A percentile compares a stretch with the other conserved stretches of the same genome.
These are phyloP conservation scores for Barbus barbus DNA, from an alignment of 2,113 vertebrate species.

Conservation along the genomic window DNA sequence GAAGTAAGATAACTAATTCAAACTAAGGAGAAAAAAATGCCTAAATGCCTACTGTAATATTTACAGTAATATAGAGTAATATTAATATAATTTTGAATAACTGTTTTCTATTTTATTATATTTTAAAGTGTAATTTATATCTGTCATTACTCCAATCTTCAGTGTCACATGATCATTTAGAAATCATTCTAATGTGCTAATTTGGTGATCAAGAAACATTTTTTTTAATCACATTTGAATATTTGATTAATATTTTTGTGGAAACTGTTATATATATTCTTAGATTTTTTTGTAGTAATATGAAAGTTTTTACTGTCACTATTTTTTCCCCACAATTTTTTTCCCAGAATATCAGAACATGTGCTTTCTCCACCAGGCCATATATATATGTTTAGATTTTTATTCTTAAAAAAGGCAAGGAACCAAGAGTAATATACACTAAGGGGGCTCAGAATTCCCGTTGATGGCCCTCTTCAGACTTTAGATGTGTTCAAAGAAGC, in stretches of 20 bases:
- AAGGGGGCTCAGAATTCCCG: neutral
- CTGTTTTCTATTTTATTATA: neutral
- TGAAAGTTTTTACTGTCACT: neutral
- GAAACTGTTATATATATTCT: no score
- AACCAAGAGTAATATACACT: neutral
- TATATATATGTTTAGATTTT: neutral
- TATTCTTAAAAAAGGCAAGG: neutral
- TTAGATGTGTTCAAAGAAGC: neutral
- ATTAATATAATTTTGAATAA: neutral
- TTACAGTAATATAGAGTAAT: neutral
- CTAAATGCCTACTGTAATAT: neutral
- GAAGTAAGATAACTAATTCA: no score
- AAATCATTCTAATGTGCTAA: neutral
- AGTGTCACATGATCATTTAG: neutral
- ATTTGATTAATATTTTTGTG: no score
- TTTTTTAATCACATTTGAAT: neutral
- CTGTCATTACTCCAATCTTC: neutral
- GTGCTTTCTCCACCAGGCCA: neutral
- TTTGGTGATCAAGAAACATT: neutral
- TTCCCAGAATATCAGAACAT: neutral
- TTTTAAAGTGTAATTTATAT: neutral
- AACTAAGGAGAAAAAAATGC: neutral
- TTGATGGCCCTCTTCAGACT: constrained; percentile 15
- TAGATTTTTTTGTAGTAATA: neutral
- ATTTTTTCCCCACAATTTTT: neutral